Base-by-base conservation (phyloP, 2,797 vertebrate genomes). In the Graptemys geographica region DNA sequence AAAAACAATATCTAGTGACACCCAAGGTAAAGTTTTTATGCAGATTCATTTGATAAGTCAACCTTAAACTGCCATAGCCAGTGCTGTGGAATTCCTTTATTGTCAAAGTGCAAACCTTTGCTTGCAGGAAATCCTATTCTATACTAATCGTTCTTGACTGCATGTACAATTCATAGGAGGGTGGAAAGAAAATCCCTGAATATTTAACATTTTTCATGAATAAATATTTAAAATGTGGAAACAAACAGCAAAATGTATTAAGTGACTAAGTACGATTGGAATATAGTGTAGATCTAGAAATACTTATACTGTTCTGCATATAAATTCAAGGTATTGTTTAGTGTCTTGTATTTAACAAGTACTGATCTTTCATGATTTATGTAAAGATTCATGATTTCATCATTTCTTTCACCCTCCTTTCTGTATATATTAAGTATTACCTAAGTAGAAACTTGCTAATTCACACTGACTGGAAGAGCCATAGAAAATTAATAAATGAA, bases 111-210 rank as follows among this genome's bases (percentile, higher is more conserved):
- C 6, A 81, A 28, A 79, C 1, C 1, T 2, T 10, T 79, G 47
- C 5, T 85, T 90, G 23, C 44, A 11, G 55, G 72, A 52, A 81
- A 37, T 76, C 6, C 2, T 2, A 1, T 21, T 84, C 86, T 76
- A 2, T 0, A 59, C 41, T 37, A 78, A 21, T 7, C 76, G 13
- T 55, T 80, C 2, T 12, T 76, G 41, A 76, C 41, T 16, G 23
- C 13, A 31, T n/a, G 23, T 11, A 21, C 18, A 69, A 37, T 33
- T 69, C n/a, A 10, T 4, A 69, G 33, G 65, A 59, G 2, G n/a
- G 5, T 37, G 4, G 65, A 69, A 69, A 69, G n/a, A 69, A 12
- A 47, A 37, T 41, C 19, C 69, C 21, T 41, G 37, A 74, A 41
- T 74, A 74, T 41, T 11, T 41, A 74, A 74, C 69, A 41, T 44